A percentile compares a stretch with the other conserved stretches of the same genome.
These are phyloP conservation scores for Taurulus bubalis DNA, from an alignment of 2,113 vertebrate species.

Conservation along the genomic window DNA sequence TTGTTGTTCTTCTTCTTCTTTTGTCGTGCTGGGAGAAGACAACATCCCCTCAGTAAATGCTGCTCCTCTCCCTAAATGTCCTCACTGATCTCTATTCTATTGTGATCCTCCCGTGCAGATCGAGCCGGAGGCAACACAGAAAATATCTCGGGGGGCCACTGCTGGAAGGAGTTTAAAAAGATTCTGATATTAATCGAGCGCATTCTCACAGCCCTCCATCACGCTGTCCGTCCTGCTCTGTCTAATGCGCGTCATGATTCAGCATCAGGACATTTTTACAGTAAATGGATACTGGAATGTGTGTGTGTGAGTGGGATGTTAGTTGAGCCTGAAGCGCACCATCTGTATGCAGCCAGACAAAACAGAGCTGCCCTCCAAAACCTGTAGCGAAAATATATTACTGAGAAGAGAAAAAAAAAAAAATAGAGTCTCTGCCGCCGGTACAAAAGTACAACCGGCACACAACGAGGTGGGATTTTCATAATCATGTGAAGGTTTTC, in stretches of 20 bases:
- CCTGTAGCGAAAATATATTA: neutral
- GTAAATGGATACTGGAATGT: conserved; percentile 26
- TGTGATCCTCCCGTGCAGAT: conserved; percentile 1
- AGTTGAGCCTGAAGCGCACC: conserved; percentile 38
- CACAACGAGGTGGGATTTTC: neutral
- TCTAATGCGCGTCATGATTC: conserved; percentile 34
- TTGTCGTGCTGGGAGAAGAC: neutral
- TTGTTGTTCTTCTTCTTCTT: neutral
- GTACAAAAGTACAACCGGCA: neutral
- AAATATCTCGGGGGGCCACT: neutral
- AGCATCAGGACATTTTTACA: conserved; percentile 59
- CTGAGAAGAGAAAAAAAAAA: neutral
- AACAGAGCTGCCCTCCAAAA: conserved; percentile 32
- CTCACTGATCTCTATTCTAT: neutral
- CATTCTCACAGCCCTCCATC: conserved; percentile 30
- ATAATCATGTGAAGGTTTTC: neutral
- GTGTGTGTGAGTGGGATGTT: conserved; percentile 25
- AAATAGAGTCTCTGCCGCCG: neutral
- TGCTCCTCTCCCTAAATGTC: neutral
- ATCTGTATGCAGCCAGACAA: conserved; percentile 55
- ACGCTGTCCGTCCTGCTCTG: conserved; percentile 16
- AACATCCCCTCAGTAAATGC: neutral
- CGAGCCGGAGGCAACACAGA: neutral
- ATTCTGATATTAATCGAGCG: conserved; percentile 24
- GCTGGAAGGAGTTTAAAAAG: conserved; percentile 4